A percentile compares a stretch with the other conserved stretches of the same genome.
These are phyloP conservation scores for Cataglyphis albicans DNA, from an alignment of 2,888 invertebrate species.

Conservation along the genomic window DNA sequence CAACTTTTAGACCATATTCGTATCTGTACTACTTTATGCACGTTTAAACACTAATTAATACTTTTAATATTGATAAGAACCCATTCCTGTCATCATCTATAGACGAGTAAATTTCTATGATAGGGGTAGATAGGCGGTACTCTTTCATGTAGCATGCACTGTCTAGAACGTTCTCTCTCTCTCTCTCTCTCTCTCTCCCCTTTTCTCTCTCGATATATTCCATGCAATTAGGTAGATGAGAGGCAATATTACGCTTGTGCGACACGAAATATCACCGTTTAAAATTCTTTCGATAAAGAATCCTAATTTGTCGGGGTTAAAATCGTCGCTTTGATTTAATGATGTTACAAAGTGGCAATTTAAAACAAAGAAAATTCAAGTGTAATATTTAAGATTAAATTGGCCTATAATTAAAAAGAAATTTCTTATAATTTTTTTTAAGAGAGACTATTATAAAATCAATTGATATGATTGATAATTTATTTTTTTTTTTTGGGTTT, in stretches of 20 bases:
- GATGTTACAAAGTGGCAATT: neutral
- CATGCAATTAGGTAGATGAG: conserved; percentile 77
- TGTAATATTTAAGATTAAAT: neutral
- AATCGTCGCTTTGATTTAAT: conserved; percentile 42
- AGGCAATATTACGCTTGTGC: conserved; percentile 66
- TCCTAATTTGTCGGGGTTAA: conserved; percentile 56
- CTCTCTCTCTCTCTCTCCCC: conserved; percentile 55
- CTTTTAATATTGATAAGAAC: conserved; percentile 20
- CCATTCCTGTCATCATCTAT: conserved; percentile 16
- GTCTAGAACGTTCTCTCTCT: conserved; percentile 62
- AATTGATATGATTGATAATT: neutral
- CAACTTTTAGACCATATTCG: neutral
- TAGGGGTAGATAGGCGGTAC: neutral
- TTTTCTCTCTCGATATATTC: conserved; percentile 73
- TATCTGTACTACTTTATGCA: conserved; percentile 4
- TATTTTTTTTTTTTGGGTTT: neutral
- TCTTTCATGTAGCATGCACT: conserved; percentile 63
- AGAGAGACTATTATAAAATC: neutral
- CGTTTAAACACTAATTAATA: conserved; percentile 9
- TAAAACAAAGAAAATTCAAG: neutral
- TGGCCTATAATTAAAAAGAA: conserved; percentile 4
- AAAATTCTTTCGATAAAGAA: conserved; percentile 59
- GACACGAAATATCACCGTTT: conserved; percentile 61
- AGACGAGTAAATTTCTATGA: conserved; percentile 39
- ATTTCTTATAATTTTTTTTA: neutral